Conservation (phyloP, 2,113 vertebrate species). For the Ophiodon elongatus region DNA sequence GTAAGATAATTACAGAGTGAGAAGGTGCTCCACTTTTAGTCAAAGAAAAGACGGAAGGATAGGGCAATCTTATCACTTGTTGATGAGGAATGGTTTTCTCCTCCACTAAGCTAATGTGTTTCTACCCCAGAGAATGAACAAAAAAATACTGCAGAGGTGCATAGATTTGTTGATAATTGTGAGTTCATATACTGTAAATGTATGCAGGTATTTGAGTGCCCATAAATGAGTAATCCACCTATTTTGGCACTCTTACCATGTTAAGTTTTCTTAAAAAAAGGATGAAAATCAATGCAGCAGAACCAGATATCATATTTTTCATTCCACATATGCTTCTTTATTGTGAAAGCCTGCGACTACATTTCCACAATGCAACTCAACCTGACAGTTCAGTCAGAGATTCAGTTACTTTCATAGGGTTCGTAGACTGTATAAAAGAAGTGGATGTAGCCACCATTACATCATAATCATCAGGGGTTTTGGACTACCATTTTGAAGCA, state of each 20-base stretch:
- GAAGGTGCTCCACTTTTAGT: conserved; percentile 5
- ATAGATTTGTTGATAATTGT: background rate
- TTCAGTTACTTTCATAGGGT: background rate
- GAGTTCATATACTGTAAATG: background rate
- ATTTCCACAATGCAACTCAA: background rate
- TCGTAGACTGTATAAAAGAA: background rate
- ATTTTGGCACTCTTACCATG: background rate
- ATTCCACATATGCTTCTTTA: background rate
- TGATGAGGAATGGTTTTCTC: background rate
- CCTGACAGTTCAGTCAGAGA: background rate
- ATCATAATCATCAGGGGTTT: background rate
- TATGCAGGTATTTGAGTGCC: background rate
- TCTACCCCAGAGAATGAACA: background rate
- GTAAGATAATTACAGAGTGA: conserved; percentile 12
- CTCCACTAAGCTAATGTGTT: background rate
- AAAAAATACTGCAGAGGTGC: background rate
- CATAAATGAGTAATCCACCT: background rate
- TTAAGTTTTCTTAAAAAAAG: background rate
- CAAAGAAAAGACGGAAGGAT: background rate
- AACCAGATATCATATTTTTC: background rate
- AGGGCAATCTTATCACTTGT: background rate
- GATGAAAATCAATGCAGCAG: background rate
- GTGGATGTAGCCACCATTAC: background rate
- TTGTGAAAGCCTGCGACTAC: no score
- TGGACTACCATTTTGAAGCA: no score